Conservation (phyloP, 2,113 vertebrate species). For the Megaleporinus macrocephalus region DNA sequence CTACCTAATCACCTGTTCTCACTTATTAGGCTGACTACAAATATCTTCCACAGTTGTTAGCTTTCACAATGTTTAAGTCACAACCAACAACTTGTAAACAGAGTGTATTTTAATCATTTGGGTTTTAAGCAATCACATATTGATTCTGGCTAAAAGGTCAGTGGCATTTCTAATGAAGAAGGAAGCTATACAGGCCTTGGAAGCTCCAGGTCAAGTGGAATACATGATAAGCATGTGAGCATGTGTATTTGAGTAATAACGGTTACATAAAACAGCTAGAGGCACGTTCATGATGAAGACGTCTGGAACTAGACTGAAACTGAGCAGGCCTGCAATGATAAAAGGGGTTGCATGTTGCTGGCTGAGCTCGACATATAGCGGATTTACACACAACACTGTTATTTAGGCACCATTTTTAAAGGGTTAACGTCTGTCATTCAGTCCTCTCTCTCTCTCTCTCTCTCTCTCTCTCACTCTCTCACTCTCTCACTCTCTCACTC, state of each 20-base stretch:
- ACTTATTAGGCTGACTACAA: no score
- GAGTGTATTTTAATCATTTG: no score
- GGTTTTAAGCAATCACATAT: no score
- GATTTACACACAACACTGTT: background rate
- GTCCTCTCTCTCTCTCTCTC: background rate
- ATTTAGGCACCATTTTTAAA: background rate
- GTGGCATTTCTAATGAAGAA: no score
- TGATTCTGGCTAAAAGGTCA: no score
- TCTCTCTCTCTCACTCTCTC: background rate
- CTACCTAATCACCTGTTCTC: no score
- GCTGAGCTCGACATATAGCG: background rate
- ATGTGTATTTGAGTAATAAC: background rate
- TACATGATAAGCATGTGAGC: no score
- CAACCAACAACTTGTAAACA: no score
- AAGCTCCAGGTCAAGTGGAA: background rate
- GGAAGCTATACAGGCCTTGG: background rate
- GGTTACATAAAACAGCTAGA: background rate
- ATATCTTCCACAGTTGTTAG: no score
- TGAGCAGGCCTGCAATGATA: background rate
- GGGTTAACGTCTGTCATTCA: conserved; percentile 10
- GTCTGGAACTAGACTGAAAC: background rate
- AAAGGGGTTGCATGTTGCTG: background rate
- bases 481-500: background rate
- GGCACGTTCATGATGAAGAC: background rate
- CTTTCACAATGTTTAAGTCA: no score